Evolutionary conservation across 1,140 invertebrate species (phyloP).

Genomic region (Trypoxylus dichotomus): DNA sequence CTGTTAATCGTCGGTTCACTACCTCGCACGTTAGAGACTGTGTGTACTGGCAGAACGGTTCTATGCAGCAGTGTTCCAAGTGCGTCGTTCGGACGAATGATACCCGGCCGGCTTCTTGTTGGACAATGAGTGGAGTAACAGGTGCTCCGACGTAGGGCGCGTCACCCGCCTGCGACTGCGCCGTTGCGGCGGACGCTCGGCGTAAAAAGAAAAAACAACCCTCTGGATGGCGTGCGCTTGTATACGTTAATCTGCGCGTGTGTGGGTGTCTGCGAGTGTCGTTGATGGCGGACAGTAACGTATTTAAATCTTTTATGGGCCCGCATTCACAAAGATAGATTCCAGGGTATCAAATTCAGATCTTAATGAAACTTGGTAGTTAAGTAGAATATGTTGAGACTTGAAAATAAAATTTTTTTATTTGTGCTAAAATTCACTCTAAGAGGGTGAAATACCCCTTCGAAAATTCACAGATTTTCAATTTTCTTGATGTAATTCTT

Average conservation of each 20-base stretch:
- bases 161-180: conserved; percentile 44
- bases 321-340: no score
- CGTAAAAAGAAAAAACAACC: background rate
- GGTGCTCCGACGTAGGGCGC: conserved; percentile 48
- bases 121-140: conserved; percentile 49
- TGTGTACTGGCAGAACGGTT: no score
- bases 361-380: no score
- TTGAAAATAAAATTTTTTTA: no score
- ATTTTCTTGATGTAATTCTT: no score
- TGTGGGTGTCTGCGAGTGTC: background rate
- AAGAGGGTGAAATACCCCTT: no score
- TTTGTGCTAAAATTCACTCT: no score
- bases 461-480: no score
- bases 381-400: no score
- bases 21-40: background rate
- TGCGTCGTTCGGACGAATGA: conserved; percentile 2
- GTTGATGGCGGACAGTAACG: background rate
- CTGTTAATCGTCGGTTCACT: background rate
- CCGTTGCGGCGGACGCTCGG: background rate
- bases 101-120: conserved; percentile 44
- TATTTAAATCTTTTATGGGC: background rate
- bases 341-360: no score
- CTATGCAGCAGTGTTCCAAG: background rate
- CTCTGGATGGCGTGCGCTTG: background rate
- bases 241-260: background rate